Percentiles rank a stretch among this genome's conserved stretches.
phyloP scores from a whole-genome alignment of 2,888 invertebrate genomes.

The Hypercompe scribonia region DNA sequence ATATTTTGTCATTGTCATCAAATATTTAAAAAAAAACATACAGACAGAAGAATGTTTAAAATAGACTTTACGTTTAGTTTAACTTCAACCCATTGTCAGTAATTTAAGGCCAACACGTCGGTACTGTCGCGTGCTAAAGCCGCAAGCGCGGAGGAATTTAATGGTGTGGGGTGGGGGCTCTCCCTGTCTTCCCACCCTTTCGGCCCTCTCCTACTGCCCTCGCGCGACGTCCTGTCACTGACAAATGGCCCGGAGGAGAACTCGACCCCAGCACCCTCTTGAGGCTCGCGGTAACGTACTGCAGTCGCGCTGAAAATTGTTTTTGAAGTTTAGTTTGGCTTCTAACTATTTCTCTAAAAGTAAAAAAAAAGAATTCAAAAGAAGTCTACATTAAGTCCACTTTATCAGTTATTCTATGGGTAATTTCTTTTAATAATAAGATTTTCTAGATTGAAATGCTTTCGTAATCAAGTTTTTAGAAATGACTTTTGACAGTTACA shows the following conservation, averaged over 20 bases:
- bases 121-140: slow-evolving; percentile 76
- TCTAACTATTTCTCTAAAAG: not conserved
- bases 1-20: not conserved
- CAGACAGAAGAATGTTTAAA: slow-evolving; percentile 41
- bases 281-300: slow-evolving; percentile 59
- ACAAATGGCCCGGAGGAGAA: slow-evolving; percentile 85
- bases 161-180: slow-evolving; percentile 56
- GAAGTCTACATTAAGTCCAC: too few species aligned
- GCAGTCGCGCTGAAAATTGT: slow-evolving; percentile 31
- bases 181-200: slow-evolving; percentile 29
- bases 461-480: not conserved
- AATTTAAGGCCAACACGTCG: slow-evolving; percentile 68
- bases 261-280: slow-evolving; percentile 82
- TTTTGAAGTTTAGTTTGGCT: slow-evolving; percentile 6
- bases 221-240: slow-evolving; percentile 84
- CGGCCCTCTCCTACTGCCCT: slow-evolving; percentile 39
- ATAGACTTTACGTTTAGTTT: slow-evolving; percentile 46
- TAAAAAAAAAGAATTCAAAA: too few species aligned
- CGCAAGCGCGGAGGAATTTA: slow-evolving; percentile 70
- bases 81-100: slow-evolving; percentile 57
- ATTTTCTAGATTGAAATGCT: not conserved
- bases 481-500: too few species aligned
- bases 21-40: not conserved
- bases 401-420: too few species aligned
- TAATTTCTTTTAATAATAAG: too few species aligned